A percentile compares a stretch with the other conserved stretches of the same genome.
These are phyloP conservation scores for Drosophila subsilvestris DNA, from an alignment of 2,888 invertebrate species.

Conservation along the genomic window DNA sequence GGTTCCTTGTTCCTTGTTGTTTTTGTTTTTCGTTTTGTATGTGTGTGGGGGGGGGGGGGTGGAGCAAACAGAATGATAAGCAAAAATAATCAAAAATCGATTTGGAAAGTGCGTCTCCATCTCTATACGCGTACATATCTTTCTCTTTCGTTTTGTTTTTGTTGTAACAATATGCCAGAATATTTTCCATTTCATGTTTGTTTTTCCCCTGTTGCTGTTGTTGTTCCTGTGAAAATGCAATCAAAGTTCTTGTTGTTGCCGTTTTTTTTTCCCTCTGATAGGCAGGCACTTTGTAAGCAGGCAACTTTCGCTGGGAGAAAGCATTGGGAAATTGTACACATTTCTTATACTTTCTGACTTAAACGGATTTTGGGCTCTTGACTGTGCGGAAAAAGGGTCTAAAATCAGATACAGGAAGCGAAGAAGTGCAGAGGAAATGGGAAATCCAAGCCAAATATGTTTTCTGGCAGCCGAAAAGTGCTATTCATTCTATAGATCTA, in stretches of 20 bases:
- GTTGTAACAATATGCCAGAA: slow-evolving; percentile 68
- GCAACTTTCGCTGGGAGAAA: slow-evolving; percentile 36
- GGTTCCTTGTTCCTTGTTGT: slow-evolving; percentile 33
- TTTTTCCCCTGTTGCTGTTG: slow-evolving; percentile 26
- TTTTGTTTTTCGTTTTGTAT: slow-evolving; percentile 1
- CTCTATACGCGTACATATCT: slow-evolving; percentile 17
- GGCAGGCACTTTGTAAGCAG: slow-evolving; percentile 74
- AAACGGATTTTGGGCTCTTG: slow-evolving; percentile 51
- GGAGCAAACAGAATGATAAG: slow-evolving; percentile 66
- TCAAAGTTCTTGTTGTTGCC: slow-evolving; percentile 59
- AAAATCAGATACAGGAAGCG: slow-evolving; percentile 18
- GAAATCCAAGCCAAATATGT: neutral
- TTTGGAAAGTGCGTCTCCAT: slow-evolving; percentile 72
- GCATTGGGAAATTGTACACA: slow-evolving; percentile 66
- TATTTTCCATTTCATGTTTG: slow-evolving; percentile 31
- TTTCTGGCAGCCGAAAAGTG: slow-evolving; percentile 8
- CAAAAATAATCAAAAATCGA: slow-evolving; percentile 80
- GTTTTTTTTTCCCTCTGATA: slow-evolving; percentile 38
- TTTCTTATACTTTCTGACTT: slow-evolving; percentile 37
- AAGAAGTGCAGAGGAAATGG: slow-evolving; percentile 25
- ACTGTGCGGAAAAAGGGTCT: slow-evolving; percentile 7
- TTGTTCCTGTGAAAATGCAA: slow-evolving; percentile 76
- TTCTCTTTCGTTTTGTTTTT: slow-evolving; percentile 23
- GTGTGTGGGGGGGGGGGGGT: neutral
- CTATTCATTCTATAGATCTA: neutral